These are phyloP conservation scores for Podocnemis expansa DNA, from an alignment of 2,113 vertebrate species.

Conservation along the genomic window DNA sequence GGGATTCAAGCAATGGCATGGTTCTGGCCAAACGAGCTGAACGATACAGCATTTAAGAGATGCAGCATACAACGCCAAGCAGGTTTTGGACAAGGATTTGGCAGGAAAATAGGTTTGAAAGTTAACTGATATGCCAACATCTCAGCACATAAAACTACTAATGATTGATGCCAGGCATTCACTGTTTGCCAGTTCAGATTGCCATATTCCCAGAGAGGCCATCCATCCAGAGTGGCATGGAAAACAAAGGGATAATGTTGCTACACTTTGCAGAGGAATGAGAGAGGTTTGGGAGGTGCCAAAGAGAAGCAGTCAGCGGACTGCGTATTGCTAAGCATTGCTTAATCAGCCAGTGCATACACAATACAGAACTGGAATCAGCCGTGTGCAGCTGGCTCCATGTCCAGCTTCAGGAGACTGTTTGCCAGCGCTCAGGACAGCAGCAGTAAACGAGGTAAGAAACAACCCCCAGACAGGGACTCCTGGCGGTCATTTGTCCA, in stretches of 20 bases:
- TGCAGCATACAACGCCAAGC: background rate
- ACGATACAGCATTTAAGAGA: background rate
- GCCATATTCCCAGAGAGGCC: accelerated
- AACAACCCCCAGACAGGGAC: background rate
- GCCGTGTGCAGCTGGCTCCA: background rate
- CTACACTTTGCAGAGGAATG: background rate
- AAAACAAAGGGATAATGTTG: background rate
- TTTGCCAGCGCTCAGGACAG: background rate
- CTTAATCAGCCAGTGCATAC: background rate
- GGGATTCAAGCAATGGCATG: background rate
- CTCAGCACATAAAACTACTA: accelerated
- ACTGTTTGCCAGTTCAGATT: background rate
- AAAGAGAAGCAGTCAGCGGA: background rate
- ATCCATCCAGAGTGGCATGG: accelerated
- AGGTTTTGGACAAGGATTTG: background rate
- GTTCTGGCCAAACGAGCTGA: background rate
- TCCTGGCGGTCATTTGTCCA: background rate
- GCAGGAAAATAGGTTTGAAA: background rate
- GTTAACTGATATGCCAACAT: background rate
- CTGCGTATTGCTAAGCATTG: background rate
- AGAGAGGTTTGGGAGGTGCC: background rate
- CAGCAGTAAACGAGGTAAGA: background rate
- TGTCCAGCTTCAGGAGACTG: background rate
- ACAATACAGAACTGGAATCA: background rate
- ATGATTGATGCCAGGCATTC: background rate